Conservation (phyloP, 2,888 invertebrate genomes). For the Pseudeuparius sepicola region DNA sequence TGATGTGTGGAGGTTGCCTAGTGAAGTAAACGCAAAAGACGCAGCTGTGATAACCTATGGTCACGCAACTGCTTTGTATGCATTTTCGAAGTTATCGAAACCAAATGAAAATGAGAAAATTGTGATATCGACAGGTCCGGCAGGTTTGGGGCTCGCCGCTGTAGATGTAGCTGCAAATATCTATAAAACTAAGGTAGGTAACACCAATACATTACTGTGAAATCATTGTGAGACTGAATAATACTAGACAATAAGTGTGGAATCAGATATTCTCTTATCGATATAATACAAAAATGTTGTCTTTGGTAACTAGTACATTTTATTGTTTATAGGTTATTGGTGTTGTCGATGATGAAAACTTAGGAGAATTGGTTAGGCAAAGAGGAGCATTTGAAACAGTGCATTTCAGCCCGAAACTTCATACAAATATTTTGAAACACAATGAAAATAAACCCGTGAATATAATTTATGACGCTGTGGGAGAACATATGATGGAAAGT, state of each 20-base stretch:
- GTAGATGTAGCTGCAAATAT: conserved; percentile 60
- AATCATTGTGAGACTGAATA: no score
- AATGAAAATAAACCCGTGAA: conserved; percentile 51
- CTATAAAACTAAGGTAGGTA: conserved; percentile 51
- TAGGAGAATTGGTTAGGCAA: conserved; percentile 46
- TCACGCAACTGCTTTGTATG: conserved; percentile 55
- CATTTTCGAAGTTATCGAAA: conserved; percentile 45
- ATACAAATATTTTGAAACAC: conserved; percentile 45
- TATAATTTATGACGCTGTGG: conserved; percentile 55
- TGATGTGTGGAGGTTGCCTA: conserved; percentile 50
- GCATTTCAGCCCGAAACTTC: conserved; percentile 45
- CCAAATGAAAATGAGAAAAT: conserved; percentile 45
- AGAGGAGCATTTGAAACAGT: conserved; percentile 56
- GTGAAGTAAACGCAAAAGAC: conserved; percentile 42
- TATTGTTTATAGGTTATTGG: conserved; percentile 54
- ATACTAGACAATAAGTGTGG: no score
- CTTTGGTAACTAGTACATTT: no score
- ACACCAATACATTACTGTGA: conserved; percentile 7
- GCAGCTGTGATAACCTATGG: conserved; percentile 51
- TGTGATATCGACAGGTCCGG: conserved; percentile 55
- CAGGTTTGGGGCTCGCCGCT: conserved; percentile 53
- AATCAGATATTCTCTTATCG: no score
- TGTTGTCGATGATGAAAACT: conserved; percentile 54
- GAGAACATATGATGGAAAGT: conserved; percentile 48
- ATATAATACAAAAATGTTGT: no score